Conservation (phyloP, 2,888 invertebrate species). For the Conus canariensis region DNA sequence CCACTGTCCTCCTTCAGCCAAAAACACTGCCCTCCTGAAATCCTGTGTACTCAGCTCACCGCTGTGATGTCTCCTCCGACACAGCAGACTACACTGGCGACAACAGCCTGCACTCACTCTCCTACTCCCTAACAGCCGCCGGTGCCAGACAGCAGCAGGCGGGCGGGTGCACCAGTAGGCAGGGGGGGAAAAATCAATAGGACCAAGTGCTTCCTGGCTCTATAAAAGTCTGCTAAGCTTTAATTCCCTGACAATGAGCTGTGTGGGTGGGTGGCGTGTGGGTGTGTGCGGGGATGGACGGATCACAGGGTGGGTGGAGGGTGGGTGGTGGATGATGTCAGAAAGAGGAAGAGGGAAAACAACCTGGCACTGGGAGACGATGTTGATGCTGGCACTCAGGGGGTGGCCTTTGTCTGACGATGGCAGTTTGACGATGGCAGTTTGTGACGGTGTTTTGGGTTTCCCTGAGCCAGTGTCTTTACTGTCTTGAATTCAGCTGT, state of each 20-base stretch:
- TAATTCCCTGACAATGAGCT: constrained; percentile 8
- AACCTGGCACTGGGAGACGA: no score
- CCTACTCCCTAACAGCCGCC: not conserved
- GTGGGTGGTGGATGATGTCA: not conserved
- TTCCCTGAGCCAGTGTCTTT: no score
- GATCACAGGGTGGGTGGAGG: no score
- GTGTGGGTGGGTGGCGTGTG: not conserved
- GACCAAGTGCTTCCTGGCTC: constrained; percentile 14
- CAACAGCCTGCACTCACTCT: not conserved
- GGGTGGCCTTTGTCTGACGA: no score
- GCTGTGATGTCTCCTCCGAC: not conserved
- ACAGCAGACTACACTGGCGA: not conserved
- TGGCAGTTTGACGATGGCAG: no score
- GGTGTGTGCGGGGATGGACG: no score
- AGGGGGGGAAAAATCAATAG: constrained; percentile 26
- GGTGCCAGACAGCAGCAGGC: not conserved
- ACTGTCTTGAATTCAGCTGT: no score
- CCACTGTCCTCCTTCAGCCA: no score
- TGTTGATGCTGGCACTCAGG: no score
- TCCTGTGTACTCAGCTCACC: no score
- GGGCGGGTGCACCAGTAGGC: not conserved
- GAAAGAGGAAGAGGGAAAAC: not conserved
- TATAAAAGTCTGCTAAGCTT: constrained; percentile 15
- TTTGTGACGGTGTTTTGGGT: no score
- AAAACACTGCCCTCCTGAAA: no score